These are phyloP conservation scores for Lasiurus cinereus DNA, from an alignment of 2,113 vertebrate genomes.

Conservation along the genomic window DNA sequence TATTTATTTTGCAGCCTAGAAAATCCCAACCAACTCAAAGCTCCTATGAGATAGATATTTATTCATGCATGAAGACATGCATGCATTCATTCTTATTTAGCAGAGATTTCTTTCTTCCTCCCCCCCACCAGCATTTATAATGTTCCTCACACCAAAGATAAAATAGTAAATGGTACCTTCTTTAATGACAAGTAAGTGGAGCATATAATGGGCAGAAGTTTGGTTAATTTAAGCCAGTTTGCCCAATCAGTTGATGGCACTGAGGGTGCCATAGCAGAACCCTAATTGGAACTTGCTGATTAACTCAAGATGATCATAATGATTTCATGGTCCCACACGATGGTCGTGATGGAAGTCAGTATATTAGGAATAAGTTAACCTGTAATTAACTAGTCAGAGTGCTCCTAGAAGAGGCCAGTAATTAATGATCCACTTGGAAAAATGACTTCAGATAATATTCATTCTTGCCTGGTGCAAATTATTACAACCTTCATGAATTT, in stretches of 20 bases:
- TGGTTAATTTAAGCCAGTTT: not conserved
- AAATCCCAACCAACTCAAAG: not conserved
- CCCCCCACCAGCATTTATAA: not conserved
- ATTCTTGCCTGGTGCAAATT: not conserved
- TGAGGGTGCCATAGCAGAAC: not conserved
- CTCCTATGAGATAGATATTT: not conserved
- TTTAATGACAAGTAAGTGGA: not conserved
- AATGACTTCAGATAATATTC: constrained; percentile 10
- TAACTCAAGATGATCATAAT: not conserved
- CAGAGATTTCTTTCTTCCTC: not conserved
- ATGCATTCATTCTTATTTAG: not conserved
- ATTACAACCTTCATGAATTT: constrained; percentile 42
- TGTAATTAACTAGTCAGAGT: constrained; percentile 21
- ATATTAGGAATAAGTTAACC: not conserved
- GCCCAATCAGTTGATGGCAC: not conserved
- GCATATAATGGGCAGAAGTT: not conserved
- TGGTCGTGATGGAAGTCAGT: not conserved
- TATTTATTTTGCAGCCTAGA: not conserved
- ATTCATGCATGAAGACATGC: not conserved
- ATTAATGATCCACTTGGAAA: not conserved
- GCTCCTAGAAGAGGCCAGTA: not conserved
- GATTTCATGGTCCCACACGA: not conserved
- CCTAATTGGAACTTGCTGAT: not conserved
- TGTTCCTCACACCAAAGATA: not conserved
- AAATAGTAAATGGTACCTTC: not conserved